phyloP scores from a whole-genome alignment of 2,888 invertebrate species.

The Pristionchus arcanus region DNA sequence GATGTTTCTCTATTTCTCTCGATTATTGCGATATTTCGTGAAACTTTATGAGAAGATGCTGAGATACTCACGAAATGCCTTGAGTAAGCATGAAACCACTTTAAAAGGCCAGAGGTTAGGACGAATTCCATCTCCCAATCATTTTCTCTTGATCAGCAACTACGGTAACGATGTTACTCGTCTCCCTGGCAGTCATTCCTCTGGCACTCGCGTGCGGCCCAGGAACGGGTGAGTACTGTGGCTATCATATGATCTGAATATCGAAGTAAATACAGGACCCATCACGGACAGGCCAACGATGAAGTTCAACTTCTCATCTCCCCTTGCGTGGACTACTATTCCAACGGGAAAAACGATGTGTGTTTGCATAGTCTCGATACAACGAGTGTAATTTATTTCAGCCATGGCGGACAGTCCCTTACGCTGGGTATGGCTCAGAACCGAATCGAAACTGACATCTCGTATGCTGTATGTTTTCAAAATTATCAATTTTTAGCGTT shows the following conservation, averaged over 20 bases:
- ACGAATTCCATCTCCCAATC: background rate
- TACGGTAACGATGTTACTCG: background rate
- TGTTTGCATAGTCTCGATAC: background rate
- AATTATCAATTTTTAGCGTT: too few relatives aligned
- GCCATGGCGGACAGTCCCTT: background rate
- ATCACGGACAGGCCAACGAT: background rate
- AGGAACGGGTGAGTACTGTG: slow-evolving; percentile 27
- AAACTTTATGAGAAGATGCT: background rate
- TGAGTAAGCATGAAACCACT: background rate
- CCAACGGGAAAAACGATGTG: too few relatives aligned
- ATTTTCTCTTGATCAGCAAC: background rate
- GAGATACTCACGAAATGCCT: background rate
- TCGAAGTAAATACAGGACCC: background rate
- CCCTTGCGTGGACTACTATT: background rate
- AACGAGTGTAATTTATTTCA: background rate
- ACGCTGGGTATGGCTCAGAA: background rate
- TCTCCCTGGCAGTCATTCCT: background rate
- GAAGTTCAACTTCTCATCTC: background rate
- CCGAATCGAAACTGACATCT: background rate
- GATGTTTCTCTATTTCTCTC: background rate
- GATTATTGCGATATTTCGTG: background rate
- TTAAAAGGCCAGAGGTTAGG: background rate
- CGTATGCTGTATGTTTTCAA: background rate
- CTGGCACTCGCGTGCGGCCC: slow-evolving; percentile 19
- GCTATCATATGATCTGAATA: too few relatives aligned